Percentiles rank a stretch among this genome's conserved stretches.
Evolutionary conservation across 2,797 vertebrate species (phyloP).

Genomic region (Loriculus beryllinus): DNA sequence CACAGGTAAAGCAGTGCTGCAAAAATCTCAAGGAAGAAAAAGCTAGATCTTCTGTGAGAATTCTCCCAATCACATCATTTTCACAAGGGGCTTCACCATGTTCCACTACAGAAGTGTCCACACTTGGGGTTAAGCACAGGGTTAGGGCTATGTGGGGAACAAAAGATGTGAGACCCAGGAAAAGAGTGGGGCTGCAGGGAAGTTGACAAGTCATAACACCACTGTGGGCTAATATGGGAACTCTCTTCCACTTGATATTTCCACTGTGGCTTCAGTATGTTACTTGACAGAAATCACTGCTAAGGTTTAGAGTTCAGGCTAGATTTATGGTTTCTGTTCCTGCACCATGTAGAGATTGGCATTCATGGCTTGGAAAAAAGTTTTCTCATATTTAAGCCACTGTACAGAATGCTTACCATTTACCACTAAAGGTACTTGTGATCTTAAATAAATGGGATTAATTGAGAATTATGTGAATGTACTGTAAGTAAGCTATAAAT

Average conservation of each 20-base stretch:
- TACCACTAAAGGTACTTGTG: background rate
- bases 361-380: background rate
- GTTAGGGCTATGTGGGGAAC: background rate
- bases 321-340: background rate
- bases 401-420: background rate
- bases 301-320: background rate
- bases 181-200: background rate
- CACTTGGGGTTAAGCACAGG: background rate
- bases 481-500: background rate
- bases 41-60: background rate
- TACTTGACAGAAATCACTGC: background rate
- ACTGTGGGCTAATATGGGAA: background rate
- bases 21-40: background rate
- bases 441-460: background rate
- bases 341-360: background rate
- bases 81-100: background rate
- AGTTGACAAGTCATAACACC: background rate
- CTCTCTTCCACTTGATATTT: background rate
- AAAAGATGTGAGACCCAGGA: background rate
- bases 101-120: background rate
- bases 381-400: background rate
- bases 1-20: background rate
- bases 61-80: background rate
- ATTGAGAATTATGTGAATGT: background rate
- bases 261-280: background rate